Percentiles rank a stretch among this genome's conserved stretches.
Evolutionary conservation across 2,888 invertebrate species (phyloP).

Genomic region (Crossocerus cetratus): DNA sequence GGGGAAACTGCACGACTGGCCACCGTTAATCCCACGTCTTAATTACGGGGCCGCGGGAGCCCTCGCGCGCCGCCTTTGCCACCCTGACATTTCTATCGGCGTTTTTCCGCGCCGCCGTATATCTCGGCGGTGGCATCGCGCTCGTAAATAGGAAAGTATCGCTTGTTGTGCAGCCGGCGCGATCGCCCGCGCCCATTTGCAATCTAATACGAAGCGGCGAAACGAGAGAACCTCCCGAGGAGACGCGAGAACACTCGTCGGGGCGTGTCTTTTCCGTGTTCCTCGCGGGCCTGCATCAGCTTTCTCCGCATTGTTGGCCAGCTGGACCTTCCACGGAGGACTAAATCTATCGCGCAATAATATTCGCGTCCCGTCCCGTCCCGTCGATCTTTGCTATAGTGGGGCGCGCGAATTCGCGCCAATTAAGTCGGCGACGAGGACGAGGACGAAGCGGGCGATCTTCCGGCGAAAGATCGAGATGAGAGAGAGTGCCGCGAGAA

Average conservation of each 20-base stretch:
- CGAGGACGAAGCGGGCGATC: too few relatives aligned
- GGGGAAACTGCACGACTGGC: background rate
- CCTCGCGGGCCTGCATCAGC: constrained; percentile 57
- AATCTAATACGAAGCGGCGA: constrained; percentile 23
- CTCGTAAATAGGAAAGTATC: constrained; percentile 34
- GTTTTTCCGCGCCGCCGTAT: background rate
- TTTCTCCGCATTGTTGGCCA: constrained; percentile 62
- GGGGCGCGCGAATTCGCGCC: too few relatives aligned
- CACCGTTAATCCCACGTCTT: background rate
- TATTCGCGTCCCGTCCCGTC: background rate
- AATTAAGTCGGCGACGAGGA: too few relatives aligned
- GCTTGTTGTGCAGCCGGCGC: constrained; percentile 16
- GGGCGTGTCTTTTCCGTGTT: constrained; percentile 66
- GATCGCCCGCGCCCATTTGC: constrained; percentile 22
- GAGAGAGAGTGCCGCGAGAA: too few relatives aligned
- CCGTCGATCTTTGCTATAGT: too few relatives aligned
- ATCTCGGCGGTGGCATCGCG: background rate
- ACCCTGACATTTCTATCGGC: constrained; percentile 2
- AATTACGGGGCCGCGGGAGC: background rate
- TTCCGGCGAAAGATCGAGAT: too few relatives aligned
- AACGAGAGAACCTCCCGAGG: constrained; percentile 41
- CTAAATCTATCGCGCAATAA: background rate
- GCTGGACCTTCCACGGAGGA: constrained; percentile 57
- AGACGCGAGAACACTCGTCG: constrained; percentile 61
- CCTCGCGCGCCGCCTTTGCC: background rate